These are phyloP conservation scores for Thunnus thynnus DNA, from an alignment of 2,113 vertebrate genomes.

Conservation along the genomic window DNA sequence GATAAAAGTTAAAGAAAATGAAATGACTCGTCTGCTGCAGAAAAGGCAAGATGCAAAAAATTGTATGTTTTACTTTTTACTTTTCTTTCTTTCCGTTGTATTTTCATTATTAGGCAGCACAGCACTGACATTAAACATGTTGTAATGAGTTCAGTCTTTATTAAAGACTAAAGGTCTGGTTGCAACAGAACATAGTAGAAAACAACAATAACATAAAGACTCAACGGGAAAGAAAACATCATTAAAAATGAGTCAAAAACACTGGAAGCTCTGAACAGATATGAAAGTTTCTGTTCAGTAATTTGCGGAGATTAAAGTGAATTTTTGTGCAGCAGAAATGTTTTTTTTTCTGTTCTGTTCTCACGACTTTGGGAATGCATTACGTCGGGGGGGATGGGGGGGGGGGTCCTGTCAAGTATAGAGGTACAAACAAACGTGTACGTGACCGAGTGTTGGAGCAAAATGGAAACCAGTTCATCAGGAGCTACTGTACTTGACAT, in stretches of 20 bases:
- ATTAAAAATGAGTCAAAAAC: conserved; percentile 23
- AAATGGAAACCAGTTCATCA: conserved; percentile 45
- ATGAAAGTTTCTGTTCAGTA: conserved; percentile 9
- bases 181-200: not conserved
- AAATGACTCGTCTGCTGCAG: too few relatives aligned
- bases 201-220: conserved; percentile 22
- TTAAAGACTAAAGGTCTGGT: conserved; percentile 11
- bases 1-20: too few relatives aligned
- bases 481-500: conserved; percentile 20
- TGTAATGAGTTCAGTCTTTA: not conserved
- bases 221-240: not conserved
- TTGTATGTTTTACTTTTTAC: too few relatives aligned
- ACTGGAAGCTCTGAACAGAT: not conserved
- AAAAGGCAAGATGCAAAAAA: too few relatives aligned
- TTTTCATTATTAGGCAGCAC: too few relatives aligned
- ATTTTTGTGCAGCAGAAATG: too few relatives aligned
- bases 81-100: too few relatives aligned
- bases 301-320: not conserved
- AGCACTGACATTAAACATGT: too few relatives aligned
- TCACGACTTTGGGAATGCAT: not conserved
- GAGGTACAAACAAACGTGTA: conserved; percentile 16
- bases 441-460: conserved; percentile 47
- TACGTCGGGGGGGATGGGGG: too few relatives aligned
- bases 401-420: not conserved
- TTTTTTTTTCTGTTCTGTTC: too few relatives aligned